Base-by-base conservation (phyloP, 2,797 vertebrate genomes). In the Amblyraja radiata region DNA sequence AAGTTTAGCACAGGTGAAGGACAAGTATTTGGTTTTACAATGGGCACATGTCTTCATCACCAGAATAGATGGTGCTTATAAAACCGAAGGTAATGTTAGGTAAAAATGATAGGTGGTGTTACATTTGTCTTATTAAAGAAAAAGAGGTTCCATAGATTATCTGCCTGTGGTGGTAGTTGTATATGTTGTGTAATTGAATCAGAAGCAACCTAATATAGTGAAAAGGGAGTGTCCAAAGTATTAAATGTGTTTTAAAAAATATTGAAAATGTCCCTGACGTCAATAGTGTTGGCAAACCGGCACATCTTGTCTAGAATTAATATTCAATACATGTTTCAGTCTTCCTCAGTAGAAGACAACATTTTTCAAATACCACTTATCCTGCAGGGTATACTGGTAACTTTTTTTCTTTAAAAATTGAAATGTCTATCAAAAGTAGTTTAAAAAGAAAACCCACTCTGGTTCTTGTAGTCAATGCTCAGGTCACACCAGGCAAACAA, bases 291-390 rank as follows among this genome's bases (percentile, higher is more conserved):
- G 81, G 5, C 39, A 46, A 54, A 54, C 46, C 23, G 54, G 71
- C 32, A 73, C 14, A n/a, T 46, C 16, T 58, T 39, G 9, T 23
- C 71, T 46, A 16, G 71, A 92, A 76, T 78, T 93, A 81, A 93
- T 46, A 93, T 93, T 90, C 91, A 83, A 91, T 32, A 71, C 93
- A 78, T 74, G 76, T 91, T 58, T 36, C 63, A 3, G 81, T 46
- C 46, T 73, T 54, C 18, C 73, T 68, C 58, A 25, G 1, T 46
- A 65, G 71, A 73, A 84, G 46, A 46, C 76, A 90, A 63, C 61
- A 61, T 79, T 92, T 86, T 77, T 73, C 84, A 68, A 88, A 91
- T 73, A 54, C 73, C 90, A 58, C 61, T 58, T 93, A 36, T 90
- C 74, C 77, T 84, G 63, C 32, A 93, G 63, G 81, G 39, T 76